Conservation (phyloP, 2,113 vertebrate species). For the Rhea pennata region DNA sequence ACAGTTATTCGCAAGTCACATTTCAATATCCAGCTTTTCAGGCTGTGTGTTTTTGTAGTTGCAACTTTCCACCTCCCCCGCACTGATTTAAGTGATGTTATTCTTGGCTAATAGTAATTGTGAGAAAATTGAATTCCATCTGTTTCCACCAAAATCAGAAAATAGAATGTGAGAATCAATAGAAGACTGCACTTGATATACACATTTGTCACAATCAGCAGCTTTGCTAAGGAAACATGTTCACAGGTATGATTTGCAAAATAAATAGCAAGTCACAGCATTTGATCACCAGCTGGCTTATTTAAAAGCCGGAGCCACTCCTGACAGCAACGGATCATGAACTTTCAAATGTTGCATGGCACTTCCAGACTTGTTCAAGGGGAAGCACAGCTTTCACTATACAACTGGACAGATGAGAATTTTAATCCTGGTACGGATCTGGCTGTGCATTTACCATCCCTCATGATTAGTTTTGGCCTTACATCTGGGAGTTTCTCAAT, state of each 20-base stretch:
- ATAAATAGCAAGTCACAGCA: constrained; percentile 54
- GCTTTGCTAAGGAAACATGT: constrained; percentile 61
- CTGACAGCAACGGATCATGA: background rate
- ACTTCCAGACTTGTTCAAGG: background rate
- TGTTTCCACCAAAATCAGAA: constrained; percentile 67
- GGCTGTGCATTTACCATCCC: background rate
- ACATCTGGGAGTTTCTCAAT: background rate
- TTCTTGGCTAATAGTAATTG: constrained; percentile 74
- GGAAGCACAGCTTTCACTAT: fast-evolving
- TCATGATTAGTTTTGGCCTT: background rate
- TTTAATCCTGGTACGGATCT: background rate
- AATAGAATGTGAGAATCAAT: constrained; percentile 73
- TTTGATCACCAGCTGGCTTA: constrained; percentile 56
- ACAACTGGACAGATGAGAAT: background rate
- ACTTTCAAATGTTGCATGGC: background rate
- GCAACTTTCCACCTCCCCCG: constrained; percentile 64
- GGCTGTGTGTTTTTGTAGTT: constrained; percentile 57
- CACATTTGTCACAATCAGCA: constrained; percentile 63
- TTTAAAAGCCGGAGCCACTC: constrained; percentile 17
- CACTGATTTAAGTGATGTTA: constrained; percentile 66
- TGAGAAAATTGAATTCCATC: constrained; percentile 72
- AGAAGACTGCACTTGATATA: constrained; percentile 68
- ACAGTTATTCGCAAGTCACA: constrained; percentile 33
- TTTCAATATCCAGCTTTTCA: constrained; percentile 58
- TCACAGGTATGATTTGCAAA: constrained; percentile 51